phyloP scores from a whole-genome alignment of 2,797 vertebrate genomes.

The Vespertilio murinus region DNA sequence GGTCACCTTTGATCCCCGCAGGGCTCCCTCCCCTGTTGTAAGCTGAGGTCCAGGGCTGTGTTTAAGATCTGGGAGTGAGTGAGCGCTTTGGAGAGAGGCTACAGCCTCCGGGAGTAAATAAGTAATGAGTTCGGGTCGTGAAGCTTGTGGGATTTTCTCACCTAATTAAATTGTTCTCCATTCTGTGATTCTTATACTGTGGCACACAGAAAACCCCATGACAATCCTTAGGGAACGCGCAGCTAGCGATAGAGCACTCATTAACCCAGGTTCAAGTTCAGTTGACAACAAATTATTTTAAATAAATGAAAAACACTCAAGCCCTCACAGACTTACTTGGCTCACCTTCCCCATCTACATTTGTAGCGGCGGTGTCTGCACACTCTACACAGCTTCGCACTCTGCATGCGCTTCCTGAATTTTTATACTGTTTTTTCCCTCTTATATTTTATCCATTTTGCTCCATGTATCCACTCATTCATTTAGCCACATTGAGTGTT shows the following conservation, averaged over 20 bases:
- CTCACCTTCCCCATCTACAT: not conserved
- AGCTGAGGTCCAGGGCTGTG: not conserved
- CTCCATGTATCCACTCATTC: not conserved
- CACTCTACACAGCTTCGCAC: not conserved
- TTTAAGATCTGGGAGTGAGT: not conserved
- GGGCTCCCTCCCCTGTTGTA: not conserved
- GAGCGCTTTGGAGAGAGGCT: not conserved
- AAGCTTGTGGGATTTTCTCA: slow-evolving; percentile 15
- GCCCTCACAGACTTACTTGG: not conserved
- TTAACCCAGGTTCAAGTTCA: slow-evolving; percentile 12
- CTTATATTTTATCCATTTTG: not conserved
- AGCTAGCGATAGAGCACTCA: not conserved
- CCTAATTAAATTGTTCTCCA: not conserved
- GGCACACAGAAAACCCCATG: not conserved
- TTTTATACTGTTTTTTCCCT: not conserved
- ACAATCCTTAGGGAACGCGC: not conserved
- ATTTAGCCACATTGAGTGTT: not conserved
- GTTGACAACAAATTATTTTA: not conserved
- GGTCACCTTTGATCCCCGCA: not conserved
- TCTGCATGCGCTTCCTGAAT: not conserved
- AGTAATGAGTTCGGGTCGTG: not conserved
- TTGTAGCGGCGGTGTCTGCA: not conserved
- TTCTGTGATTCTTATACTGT: not conserved
- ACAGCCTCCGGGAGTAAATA: not conserved
- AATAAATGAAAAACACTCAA: not conserved